Evolutionary conservation across 2,797 vertebrate species (phyloP).

Genomic region (Salmo trutta): DNA sequence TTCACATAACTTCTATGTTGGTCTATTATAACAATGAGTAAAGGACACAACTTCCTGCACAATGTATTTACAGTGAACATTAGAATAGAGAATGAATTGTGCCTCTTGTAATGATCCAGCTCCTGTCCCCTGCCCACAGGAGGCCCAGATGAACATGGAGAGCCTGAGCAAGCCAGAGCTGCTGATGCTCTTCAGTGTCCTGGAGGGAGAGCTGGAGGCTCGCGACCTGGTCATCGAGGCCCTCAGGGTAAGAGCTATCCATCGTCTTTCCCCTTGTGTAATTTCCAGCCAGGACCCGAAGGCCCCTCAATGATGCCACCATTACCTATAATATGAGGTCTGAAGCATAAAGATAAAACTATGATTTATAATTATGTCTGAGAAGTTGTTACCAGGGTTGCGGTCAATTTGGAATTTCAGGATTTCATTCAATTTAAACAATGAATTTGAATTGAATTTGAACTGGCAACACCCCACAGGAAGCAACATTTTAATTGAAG

Average conservation of each 20-base stretch:
- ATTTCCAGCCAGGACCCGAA: background rate
- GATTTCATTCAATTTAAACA: too few relatives aligned
- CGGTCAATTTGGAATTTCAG: too few relatives aligned
- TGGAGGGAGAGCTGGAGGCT: conserved; percentile 81
- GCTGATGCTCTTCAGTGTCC: conserved; percentile 78
- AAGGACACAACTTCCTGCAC: background rate
- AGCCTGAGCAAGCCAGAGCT: conserved; percentile 75
- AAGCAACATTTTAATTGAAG: too few relatives aligned
- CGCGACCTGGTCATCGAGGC: conserved; percentile 78
- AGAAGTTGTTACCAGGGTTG: too few relatives aligned
- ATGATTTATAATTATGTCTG: too few relatives aligned
- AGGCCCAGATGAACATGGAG: conserved; percentile 78
- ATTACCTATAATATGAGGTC: background rate
- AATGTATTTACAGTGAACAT: background rate
- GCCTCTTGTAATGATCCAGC: background rate
- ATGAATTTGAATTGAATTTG: too few relatives aligned
- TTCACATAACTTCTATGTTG: background rate
- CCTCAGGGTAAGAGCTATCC: conserved; percentile 65
- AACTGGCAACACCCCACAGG: too few relatives aligned
- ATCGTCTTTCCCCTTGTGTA: too few relatives aligned
- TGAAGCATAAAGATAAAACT: background rate
- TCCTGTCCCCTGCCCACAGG: conserved; percentile 35
- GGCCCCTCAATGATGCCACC: background rate
- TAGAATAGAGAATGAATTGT: background rate
- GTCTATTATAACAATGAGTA: background rate